Base-by-base conservation (phyloP, 2,797 vertebrate species). In the Columba guinea region DNA sequence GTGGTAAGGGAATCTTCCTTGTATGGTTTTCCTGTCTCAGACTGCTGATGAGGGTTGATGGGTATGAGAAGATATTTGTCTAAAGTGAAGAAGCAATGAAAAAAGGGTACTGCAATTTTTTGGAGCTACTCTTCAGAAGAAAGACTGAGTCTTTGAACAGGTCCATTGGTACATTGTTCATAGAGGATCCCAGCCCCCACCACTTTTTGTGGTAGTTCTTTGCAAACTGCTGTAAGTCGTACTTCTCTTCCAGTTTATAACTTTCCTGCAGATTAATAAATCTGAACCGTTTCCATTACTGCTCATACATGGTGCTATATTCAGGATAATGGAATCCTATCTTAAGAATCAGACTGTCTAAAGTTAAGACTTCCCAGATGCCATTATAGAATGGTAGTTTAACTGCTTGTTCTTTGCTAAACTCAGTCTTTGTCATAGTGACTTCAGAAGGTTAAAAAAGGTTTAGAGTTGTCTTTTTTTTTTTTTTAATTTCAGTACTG, bases 341-440 rank as follows among this genome's bases (percentile, higher is more conserved):
- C 32, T 53, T 46, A 71, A 79, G 84, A 79, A 65, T 27, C 9
- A 71, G 37, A 32, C 26, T 44, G 12, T 41, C 26, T 73, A 71
- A 73, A 20, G 35, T 77, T 46, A 74, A 68, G 62, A 58, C 16
- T 75, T 95, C 5, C 3, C 14, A 69, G 14, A 23, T 82, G 32
- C 53, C 37, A 13, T 48, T 63, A 9, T 4, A 63, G 55, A 80
- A 65, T 7, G 49, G 23, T 51, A 35, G 46, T 4, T 71, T 32
- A 16, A 18, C 14, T 78, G 48, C 19, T 35, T 37, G 13, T 76
- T 89, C 20, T 18, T 73, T 59, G 19, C 20, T 73, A 70, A 69
- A 58, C 14, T 62, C 0, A 0, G 13, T 68, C n/a, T 59, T 71
- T 79, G 30, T 74, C 17, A 11, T 28, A 79, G 15, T 69, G 44